Percentiles rank a stretch among this genome's conserved stretches.
These are phyloP conservation scores for Suricata suricatta DNA, from an alignment of 2,113 vertebrate genomes.

Conservation along the genomic window DNA sequence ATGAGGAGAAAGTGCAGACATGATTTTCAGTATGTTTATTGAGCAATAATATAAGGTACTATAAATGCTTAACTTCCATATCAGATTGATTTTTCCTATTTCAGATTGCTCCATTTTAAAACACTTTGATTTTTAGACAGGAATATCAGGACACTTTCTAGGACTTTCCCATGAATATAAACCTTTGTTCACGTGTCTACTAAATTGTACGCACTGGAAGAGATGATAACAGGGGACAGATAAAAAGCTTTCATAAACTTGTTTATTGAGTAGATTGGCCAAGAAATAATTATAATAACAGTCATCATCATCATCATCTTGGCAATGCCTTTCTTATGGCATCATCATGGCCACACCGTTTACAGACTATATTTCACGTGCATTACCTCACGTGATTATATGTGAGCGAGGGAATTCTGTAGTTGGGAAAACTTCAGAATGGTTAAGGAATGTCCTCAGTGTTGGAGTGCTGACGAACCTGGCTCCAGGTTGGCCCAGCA, in stretches of 20 bases:
- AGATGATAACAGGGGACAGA: not conserved
- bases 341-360: not conserved
- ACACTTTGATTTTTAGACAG: not conserved
- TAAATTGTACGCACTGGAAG: not conserved
- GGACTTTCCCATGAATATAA: not conserved
- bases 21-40: not conserved
- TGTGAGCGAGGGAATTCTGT: not conserved
- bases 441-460: not conserved
- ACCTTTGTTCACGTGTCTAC: not conserved
- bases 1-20: not conserved
- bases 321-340: not conserved
- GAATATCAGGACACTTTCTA: not conserved
- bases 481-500: not conserved
- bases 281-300: not conserved
- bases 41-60: not conserved
- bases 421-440: not conserved
- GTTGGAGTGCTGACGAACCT: accelerated
- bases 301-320: not conserved
- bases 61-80: not conserved
- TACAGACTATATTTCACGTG: not conserved
- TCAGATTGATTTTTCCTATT: not conserved
- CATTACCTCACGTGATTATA: not conserved
- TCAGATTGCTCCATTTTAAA: not conserved
- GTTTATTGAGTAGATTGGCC: not conserved
- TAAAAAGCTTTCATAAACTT: not conserved